Conservation (phyloP, 2,113 vertebrate genomes). For the Sinocyclocheilus grahami region DNA sequence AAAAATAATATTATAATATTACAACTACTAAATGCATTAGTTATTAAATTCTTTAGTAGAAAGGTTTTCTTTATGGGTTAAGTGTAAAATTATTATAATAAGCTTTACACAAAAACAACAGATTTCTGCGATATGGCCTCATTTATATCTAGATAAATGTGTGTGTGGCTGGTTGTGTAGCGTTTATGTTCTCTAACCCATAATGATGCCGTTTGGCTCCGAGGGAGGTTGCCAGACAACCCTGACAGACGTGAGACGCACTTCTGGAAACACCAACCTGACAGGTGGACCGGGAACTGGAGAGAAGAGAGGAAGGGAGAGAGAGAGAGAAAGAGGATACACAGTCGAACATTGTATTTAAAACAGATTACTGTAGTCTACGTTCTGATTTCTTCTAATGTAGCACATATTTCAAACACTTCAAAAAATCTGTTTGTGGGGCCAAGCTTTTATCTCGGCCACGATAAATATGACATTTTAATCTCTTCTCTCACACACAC, state of each 20-base stretch:
- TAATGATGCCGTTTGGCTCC: constrained; percentile 82
- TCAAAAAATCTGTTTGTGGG: constrained; percentile 6
- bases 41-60: background rate
- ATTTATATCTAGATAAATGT: background rate
- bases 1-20: background rate
- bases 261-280: constrained; percentile 82
- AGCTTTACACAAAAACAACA: background rate
- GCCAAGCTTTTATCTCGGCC: constrained; percentile 15
- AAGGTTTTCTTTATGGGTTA: background rate
- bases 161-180: background rate
- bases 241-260: constrained; percentile 76
- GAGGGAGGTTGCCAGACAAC: constrained; percentile 82
- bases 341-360: background rate
- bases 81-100: background rate
- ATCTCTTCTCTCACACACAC: background rate
- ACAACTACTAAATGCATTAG: background rate
- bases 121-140: background rate
- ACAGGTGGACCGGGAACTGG: constrained; percentile 79
- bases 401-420: constrained; percentile 16
- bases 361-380: constrained; percentile 23
- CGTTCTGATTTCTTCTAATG: background rate
- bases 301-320: background rate
- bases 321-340: background rate
- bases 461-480: constrained; percentile 19
- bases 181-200: constrained; percentile 72